Base-by-base conservation (phyloP, 2,113 vertebrate genomes). In the Tragelaphus scriptus region DNA sequence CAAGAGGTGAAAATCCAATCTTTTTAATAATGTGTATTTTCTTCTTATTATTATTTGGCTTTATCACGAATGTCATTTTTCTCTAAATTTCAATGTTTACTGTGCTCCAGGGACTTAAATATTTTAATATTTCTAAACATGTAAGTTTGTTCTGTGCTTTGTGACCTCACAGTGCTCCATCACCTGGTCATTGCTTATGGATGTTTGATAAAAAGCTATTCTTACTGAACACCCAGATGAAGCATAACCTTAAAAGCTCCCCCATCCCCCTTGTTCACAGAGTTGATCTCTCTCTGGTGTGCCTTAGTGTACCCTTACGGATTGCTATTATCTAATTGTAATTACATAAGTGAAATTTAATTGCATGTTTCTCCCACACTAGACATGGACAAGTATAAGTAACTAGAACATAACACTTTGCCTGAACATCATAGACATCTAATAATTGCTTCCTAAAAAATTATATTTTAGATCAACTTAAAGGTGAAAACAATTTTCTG, bases 381-480 rank as follows among this genome's bases (percentile, higher is more conserved):
- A 71, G 14, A 53, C 16, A 79, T 77, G 40, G 26, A 9, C 3
- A 30, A 23, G 19, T 71, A 0, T 88, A 94, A 28, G 30, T 68
- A 88, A 81, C 25, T 53, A 81, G 32, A 71, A 40, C 10, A 85
- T 82, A 93, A 75, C 13, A 44, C 7, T 25, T 75, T 94, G 4
- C 28, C 55, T 81, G 12, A 93, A 86, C 10, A 84, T 40, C 11
- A 56, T 6, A 90, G 11, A 89, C 5, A 85, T 87, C 30, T 88
- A 90, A 47, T 49, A 49, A 81, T 65, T 96, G 7, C 28, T 87
- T 95, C 94, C 91, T 81, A 2, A 36, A 89, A 63, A 94, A 80
- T 32, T 65, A 65, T 40, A 40, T 59, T 94, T 96, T 16, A 71
- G 17, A 56, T 4, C 19, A 59, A 36, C n/a, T 84, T 92, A 96